Percentiles rank a stretch among this genome's conserved stretches.
These are phyloP conservation scores for Drosophila flavopinicola DNA, from an alignment of 2,888 invertebrate genomes.

Conservation along the genomic window DNA sequence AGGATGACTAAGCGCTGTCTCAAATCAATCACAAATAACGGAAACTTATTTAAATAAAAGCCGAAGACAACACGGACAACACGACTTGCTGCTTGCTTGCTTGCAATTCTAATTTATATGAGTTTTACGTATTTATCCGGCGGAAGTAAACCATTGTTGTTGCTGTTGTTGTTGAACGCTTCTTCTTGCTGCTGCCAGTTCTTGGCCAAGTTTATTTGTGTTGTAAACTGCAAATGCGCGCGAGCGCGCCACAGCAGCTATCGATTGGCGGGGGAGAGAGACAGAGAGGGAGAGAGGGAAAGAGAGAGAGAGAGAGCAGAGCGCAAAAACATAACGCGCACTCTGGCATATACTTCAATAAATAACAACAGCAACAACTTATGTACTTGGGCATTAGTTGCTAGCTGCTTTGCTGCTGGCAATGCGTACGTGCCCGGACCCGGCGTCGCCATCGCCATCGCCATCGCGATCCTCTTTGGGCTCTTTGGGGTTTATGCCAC, in stretches of 20 bases:
- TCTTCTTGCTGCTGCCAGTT: constrained; percentile 30
- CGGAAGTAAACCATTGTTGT: constrained; percentile 76
- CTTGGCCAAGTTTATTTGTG: constrained; percentile 65
- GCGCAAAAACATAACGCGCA: constrained; percentile 52
- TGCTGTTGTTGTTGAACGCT: constrained; percentile 12
- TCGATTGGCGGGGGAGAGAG: neutral
- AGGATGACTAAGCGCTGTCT: constrained; percentile 47
- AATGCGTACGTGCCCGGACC: constrained; percentile 71
- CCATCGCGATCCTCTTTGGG: constrained; percentile 55
- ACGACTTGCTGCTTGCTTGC: constrained; percentile 23
- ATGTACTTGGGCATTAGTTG: constrained; percentile 69
- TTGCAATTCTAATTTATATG: constrained; percentile 66
- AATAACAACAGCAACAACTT: constrained; percentile 62
- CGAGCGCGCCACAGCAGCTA: constrained; percentile 9
- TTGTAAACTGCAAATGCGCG: constrained; percentile 78
- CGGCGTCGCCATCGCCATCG: constrained; percentile 75
- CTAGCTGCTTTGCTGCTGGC: no score
- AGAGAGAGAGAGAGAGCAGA: constrained; percentile 3
- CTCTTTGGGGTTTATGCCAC: constrained; percentile 42
- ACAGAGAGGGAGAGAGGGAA: neutral
- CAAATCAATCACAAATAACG: constrained; percentile 56
- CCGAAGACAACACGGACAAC: constrained; percentile 3
- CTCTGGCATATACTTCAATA: constrained; percentile 64
- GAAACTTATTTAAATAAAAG: constrained; percentile 49
- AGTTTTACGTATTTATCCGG: constrained; percentile 78